Conservation (phyloP, 2,797 vertebrate species). For the Aselliscus stoliczkanus region DNA sequence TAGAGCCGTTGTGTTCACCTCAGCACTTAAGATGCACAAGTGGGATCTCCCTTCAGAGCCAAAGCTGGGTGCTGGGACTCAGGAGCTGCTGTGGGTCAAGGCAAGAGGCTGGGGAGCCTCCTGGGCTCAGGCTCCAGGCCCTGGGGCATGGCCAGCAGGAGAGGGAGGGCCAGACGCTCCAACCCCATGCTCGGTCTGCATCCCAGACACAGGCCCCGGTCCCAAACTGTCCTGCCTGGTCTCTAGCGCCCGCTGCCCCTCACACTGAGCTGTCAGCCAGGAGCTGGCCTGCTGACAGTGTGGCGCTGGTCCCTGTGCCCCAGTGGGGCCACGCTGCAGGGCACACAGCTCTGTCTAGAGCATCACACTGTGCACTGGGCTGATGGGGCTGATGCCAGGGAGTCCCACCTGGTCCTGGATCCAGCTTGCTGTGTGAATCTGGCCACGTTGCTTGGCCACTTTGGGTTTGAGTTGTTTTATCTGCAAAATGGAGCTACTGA, state of each 20-base stretch:
- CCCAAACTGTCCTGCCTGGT: neutral
- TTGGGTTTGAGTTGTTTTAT: neutral
- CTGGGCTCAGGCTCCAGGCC: neutral
- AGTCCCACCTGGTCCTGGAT: neutral
- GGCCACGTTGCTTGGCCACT: neutral
- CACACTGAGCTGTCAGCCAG: neutral
- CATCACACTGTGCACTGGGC: neutral
- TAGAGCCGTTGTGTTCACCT: neutral
- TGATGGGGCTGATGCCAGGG: fast-evolving
- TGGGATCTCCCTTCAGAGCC: neutral
- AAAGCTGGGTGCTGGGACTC: neutral
- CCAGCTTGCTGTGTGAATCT: neutral
- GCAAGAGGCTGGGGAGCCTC: neutral
- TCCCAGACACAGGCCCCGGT: neutral
- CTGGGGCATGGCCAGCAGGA: neutral
- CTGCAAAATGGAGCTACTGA: neutral
- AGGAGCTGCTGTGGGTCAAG: neutral
- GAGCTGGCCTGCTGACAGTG: fast-evolving
- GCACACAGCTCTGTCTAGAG: neutral
- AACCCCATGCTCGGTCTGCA: fast-evolving
- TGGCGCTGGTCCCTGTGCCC: neutral
- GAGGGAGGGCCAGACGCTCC: neutral
- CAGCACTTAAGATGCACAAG: neutral
- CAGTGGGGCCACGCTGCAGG: neutral
- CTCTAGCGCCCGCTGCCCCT: neutral